Percentiles rank a stretch among this genome's conserved stretches.
phyloP scores from a whole-genome alignment of 2,113 vertebrate species.

The Chloebia gouldiae region DNA sequence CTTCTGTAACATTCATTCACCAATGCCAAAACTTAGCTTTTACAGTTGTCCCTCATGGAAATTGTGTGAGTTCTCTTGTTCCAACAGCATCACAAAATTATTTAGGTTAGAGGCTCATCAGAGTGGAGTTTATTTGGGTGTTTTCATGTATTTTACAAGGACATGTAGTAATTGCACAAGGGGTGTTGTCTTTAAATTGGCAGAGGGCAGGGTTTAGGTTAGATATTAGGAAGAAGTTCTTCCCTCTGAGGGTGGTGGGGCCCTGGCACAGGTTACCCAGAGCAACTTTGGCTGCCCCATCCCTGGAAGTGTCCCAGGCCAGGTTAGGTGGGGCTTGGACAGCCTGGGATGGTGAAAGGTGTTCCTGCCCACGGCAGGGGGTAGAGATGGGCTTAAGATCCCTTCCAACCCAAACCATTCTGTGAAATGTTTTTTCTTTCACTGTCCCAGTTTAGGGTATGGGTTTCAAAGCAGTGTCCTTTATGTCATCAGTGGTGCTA shows the following conservation, averaged over 20 bases:
- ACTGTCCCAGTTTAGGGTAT: neutral
- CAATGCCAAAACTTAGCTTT: neutral
- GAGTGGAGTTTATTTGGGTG: neutral
- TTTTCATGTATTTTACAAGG: neutral
- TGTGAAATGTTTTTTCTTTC: neutral
- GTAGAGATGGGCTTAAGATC: neutral
- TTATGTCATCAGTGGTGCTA: neutral
- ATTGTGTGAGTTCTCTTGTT: neutral
- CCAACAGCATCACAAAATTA: neutral
- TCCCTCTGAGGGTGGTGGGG: accelerated
- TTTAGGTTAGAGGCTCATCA: neutral
- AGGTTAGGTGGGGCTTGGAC: neutral
- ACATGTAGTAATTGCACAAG: neutral
- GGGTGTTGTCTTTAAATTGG: neutral
- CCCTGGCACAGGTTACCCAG: neutral
- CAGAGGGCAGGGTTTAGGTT: neutral
- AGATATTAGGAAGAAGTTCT: neutral
- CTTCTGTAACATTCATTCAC: neutral
- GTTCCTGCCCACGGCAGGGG: neutral
- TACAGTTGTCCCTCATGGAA: neutral
- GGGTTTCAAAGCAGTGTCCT: neutral
- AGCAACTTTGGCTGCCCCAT: neutral
- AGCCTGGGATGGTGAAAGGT: neutral
- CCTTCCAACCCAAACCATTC: neutral
- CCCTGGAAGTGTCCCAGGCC: neutral